Base-by-base conservation (phyloP, 2,888 invertebrate species). In the Phania funesta region DNA sequence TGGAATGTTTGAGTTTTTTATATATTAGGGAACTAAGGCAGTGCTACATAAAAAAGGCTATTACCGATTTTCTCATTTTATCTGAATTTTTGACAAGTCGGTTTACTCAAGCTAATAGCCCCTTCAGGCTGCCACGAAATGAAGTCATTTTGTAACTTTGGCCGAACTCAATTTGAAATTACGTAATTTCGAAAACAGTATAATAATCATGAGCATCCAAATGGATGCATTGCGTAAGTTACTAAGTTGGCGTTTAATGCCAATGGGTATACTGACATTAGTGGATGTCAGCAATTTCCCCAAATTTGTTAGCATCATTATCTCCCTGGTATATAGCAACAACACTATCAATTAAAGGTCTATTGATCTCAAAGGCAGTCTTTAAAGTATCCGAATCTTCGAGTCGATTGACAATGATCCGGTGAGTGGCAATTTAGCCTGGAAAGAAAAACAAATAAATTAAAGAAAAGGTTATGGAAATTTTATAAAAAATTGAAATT, bases 351-450 rank as follows among this genome's bases (percentile, higher is more conserved):
- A 98, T 97, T 93, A 97, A 94, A 16, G 96, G 95, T 35, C 97
- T 97, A 91, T 95, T 95, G 87, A 98, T 97, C 93, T 98, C 97
- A 92, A 98, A 97, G 87, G 97, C 96, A 92, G 97, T 95, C 90
- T 96, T 96, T 86, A 94, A 93, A 52, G 93, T 94, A 68, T 97
- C 97, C 2, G 94, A 94, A 87, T 97, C 96, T 84, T 97, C 97
- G 84, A 96, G 91, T 87, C 95, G 94, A 86, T 93, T 94, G 4
- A 97, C 96, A 83, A 93, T 93, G 86, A 98, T 95, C 97, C 97
- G 84, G 96, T 96, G 68, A 98, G 91, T 60, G 97, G 97, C 78
- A 98, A 92, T 92, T 97, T 97, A 41, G 98, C 98, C 97, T 96
- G 86, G 86, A 92, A 92, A 78, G 54, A n/a, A n/a, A 86, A 77